A percentile compares a stretch with the other conserved stretches of the same genome.
phyloP scores from a whole-genome alignment of 1,140 invertebrate species.

The Drosophila pseudoananassae region DNA sequence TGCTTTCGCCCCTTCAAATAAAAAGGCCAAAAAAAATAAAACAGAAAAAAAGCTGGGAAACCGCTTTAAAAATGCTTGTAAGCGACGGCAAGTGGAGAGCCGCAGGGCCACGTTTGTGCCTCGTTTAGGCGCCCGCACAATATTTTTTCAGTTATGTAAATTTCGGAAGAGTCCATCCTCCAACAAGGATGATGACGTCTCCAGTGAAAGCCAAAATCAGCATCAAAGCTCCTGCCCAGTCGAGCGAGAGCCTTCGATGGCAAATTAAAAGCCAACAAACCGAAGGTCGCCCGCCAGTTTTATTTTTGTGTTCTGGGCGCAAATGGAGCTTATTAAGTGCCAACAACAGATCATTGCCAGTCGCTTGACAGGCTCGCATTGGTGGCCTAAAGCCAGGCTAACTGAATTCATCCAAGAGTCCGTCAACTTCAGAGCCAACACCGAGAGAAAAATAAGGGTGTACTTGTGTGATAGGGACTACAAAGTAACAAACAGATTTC shows the following conservation, averaged over 20 bases:
- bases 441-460: not conserved
- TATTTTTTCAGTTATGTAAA: constrained; percentile 62
- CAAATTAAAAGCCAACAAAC: constrained; percentile 50
- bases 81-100: constrained; percentile 39
- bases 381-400: constrained; percentile 5
- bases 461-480: not conserved
- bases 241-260: constrained; percentile 39
- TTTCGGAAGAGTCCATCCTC: constrained; percentile 19
- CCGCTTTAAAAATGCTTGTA: constrained; percentile 58
- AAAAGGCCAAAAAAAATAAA: constrained; percentile 5
- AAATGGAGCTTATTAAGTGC: constrained; percentile 55
- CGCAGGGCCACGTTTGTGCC: constrained; percentile 56
- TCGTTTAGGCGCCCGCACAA: constrained; percentile 52
- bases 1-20: constrained; percentile 31
- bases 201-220: constrained; percentile 5
- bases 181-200: constrained; percentile 13
- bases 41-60: constrained; percentile 13
- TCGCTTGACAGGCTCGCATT: constrained; percentile 24
- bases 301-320: constrained; percentile 27
- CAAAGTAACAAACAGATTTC: not conserved
- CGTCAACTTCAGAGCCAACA: not conserved
- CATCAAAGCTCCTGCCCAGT: constrained; percentile 34
- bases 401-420: not conserved
- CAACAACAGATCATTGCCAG: constrained; percentile 40
- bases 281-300: constrained; percentile 22